Percentiles rank a stretch among this genome's conserved stretches.
Evolutionary conservation across 2,888 invertebrate genomes (phyloP).

Genomic region (Tuberolachnus salignus): DNA sequence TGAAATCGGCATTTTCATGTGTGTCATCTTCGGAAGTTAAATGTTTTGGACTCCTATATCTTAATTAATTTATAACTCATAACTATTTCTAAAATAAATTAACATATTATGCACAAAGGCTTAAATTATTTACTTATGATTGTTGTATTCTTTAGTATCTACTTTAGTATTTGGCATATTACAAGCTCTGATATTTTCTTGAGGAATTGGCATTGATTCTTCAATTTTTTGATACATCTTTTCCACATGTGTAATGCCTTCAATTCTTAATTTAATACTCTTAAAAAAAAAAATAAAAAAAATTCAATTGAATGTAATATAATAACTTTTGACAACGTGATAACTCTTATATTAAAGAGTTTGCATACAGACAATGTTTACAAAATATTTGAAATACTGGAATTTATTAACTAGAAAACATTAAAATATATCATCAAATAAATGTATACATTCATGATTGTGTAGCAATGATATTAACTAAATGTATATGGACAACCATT

Average conservation of each 20-base stretch:
- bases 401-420: too few species aligned
- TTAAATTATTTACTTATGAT: slow-evolving; percentile 27
- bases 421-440: too few species aligned
- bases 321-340: background rate
- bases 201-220: slow-evolving; percentile 44
- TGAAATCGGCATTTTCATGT: slow-evolving; percentile 48
- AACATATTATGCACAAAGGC: background rate
- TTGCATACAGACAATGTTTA: too few species aligned
- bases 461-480: too few species aligned
- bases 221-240: slow-evolving; percentile 2
- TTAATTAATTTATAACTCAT: background rate
- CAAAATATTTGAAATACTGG: too few species aligned
- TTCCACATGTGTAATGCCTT: slow-evolving; percentile 33
- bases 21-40: slow-evolving; percentile 24
- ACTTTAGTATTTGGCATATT: slow-evolving; percentile 1
- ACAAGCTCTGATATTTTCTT: slow-evolving; percentile 31
- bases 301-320: background rate
- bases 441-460: too few species aligned
- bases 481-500: too few species aligned
- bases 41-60: slow-evolving; percentile 35
- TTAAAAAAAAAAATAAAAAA: background rate
- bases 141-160: slow-evolving; percentile 5
- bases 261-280: slow-evolving; percentile 49
- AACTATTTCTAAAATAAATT: background rate
- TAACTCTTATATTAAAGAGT: too few species aligned